These are phyloP conservation scores for Lagria hirta DNA, from an alignment of 2,888 invertebrate genomes.

Conservation along the genomic window DNA sequence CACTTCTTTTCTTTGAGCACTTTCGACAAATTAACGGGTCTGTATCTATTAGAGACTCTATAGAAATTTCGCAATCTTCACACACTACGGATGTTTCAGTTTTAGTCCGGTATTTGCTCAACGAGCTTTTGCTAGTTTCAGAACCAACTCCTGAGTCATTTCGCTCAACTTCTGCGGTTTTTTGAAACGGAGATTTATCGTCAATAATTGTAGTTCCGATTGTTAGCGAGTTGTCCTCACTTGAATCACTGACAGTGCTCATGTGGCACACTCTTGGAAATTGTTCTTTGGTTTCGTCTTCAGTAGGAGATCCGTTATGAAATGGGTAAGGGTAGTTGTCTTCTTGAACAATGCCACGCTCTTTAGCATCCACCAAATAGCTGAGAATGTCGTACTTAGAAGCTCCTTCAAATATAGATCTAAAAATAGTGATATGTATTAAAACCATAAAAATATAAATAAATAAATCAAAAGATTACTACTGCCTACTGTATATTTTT, in stretches of 20 bases:
- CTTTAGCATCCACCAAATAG: slow-evolving; percentile 85
- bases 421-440: slow-evolving; percentile 28
- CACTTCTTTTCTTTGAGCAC: slow-evolving; percentile 83
- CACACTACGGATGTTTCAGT: slow-evolving; percentile 59
- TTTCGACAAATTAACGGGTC: slow-evolving; percentile 83
- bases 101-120: slow-evolving; percentile 72
- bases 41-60: slow-evolving; percentile 75
- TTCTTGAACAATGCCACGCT: slow-evolving; percentile 70
- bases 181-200: slow-evolving; percentile 60
- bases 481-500: too few relatives aligned
- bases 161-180: slow-evolving; percentile 78
- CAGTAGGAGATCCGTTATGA: slow-evolving; percentile 54
- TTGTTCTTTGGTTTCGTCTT: slow-evolving; percentile 61
- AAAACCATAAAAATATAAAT: slow-evolving; percentile 2
- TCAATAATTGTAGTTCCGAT: slow-evolving; percentile 62
- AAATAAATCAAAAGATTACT: not conserved
- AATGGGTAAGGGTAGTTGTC: slow-evolving; percentile 69
- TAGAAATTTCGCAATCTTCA: slow-evolving; percentile 83
- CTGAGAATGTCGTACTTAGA: slow-evolving; percentile 89
- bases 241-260: slow-evolving; percentile 81
- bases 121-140: slow-evolving; percentile 84
- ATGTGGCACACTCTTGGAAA: slow-evolving; percentile 74
- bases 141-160: slow-evolving; percentile 93
- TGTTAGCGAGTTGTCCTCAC: slow-evolving; percentile 77
- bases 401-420: slow-evolving; percentile 76